phyloP scores from a whole-genome alignment of 2,797 vertebrate species.

The Naso thynnoides region DNA sequence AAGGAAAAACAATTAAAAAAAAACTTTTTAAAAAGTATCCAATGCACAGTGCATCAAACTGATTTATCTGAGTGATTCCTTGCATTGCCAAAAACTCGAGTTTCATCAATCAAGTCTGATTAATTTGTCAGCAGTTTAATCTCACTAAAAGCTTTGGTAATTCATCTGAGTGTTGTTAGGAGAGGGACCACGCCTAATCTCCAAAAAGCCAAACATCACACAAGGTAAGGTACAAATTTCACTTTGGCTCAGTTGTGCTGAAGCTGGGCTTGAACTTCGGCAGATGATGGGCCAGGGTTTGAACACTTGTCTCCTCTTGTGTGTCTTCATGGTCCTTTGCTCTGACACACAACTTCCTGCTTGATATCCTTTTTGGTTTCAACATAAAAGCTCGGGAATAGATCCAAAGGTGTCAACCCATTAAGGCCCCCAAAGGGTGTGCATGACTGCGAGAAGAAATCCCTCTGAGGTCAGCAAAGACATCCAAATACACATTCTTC shows the following conservation, averaged over 20 bases:
- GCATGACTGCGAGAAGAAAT: background rate
- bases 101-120: constrained; percentile 8
- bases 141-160: constrained; percentile 46
- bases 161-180: constrained; percentile 36
- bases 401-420: constrained; percentile 17
- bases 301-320: constrained; percentile 9
- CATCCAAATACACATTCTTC: constrained; percentile 37
- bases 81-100: background rate
- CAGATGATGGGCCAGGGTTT: background rate
- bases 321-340: constrained; percentile 6
- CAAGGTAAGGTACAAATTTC: constrained; percentile 12
- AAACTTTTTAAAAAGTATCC: background rate
- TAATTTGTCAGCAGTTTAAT: constrained; percentile 44
- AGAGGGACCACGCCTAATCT: constrained; percentile 6
- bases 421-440: constrained; percentile 5
- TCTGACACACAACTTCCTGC: constrained; percentile 1
- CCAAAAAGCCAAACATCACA: constrained; percentile 10
- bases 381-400: constrained; percentile 21
- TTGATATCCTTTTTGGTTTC: constrained; percentile 23
- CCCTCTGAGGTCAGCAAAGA: constrained; percentile 36
- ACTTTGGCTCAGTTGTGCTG: constrained; percentile 8
- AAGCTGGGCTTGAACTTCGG: constrained; percentile 12
- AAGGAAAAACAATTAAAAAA: constrained; percentile 8
- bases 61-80: constrained; percentile 17
- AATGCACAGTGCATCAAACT: background rate